phyloP scores from a whole-genome alignment of 2,888 invertebrate genomes.

The Drosophila melanosoma region DNA sequence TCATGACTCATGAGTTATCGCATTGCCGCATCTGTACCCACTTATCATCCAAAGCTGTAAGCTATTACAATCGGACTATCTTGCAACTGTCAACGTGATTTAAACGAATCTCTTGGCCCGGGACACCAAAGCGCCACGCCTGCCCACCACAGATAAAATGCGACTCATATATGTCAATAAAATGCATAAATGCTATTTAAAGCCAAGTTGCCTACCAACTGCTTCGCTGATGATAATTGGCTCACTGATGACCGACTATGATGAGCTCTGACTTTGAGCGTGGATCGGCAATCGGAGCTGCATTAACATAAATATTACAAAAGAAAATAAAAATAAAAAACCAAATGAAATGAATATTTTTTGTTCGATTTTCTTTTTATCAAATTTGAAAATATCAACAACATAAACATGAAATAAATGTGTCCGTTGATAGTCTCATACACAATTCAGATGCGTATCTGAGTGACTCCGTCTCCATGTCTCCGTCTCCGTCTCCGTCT shows the following conservation, averaged over 20 bases:
- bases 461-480: slow-evolving; percentile 34
- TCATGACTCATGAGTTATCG: slow-evolving; percentile 37
- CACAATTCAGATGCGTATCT: slow-evolving; percentile 78
- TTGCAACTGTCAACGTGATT: slow-evolving; percentile 49
- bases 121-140: slow-evolving; percentile 47
- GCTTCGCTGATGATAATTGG: slow-evolving; percentile 71
- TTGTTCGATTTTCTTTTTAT: slow-evolving; percentile 58
- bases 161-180: slow-evolving; percentile 75
- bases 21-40: slow-evolving; percentile 33
- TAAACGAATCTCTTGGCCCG: slow-evolving; percentile 24
- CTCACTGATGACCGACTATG: slow-evolving; percentile 53
- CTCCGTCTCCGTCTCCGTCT: slow-evolving; percentile 27
- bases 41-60: slow-evolving; percentile 42
- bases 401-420: slow-evolving; percentile 83
- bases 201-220: slow-evolving; percentile 58
- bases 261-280: slow-evolving; percentile 38
- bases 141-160: slow-evolving; percentile 49
- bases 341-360: slow-evolving; percentile 54
- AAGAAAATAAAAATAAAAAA: neutral
- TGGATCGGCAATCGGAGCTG: slow-evolving; percentile 9
- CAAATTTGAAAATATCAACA: slow-evolving; percentile 80
- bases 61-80: slow-evolving; percentile 27
- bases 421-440: slow-evolving; percentile 79
- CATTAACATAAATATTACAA: slow-evolving; percentile 73
- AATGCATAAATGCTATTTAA: slow-evolving; percentile 69